phyloP scores from a whole-genome alignment of 2,113 vertebrate genomes.

The Diglossa brunneiventris region DNA sequence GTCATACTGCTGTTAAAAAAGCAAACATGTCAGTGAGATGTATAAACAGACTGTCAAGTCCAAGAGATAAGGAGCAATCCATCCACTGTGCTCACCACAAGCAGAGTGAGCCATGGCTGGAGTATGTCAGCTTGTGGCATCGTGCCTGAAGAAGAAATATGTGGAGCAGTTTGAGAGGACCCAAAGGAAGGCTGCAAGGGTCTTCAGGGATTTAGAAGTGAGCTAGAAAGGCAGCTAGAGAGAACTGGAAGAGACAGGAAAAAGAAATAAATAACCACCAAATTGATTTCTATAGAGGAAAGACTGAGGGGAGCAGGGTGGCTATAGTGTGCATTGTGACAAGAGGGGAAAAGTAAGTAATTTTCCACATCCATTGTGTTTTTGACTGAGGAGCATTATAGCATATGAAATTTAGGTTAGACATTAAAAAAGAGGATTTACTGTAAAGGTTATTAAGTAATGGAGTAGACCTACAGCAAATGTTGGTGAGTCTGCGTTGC shows the following conservation, averaged over 20 bases:
- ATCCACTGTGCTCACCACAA: background rate
- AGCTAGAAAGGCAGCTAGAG: background rate
- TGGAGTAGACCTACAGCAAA: background rate
- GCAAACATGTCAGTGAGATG: background rate
- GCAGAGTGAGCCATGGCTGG: background rate
- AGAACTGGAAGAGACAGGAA: background rate
- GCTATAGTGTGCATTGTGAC: background rate
- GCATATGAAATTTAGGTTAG: background rate
- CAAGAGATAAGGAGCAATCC: background rate
- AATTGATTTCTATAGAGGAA: background rate
- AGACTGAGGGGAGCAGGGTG: background rate
- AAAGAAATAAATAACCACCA: fast-evolving
- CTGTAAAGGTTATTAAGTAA: background rate
- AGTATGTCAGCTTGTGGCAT: background rate
- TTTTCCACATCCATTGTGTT: background rate
- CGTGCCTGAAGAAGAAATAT: background rate
- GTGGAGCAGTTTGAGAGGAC: background rate
- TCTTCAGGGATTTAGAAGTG: background rate
- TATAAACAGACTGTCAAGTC: background rate
- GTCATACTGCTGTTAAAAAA: background rate
- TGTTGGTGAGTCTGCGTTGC: background rate
- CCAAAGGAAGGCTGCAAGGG: background rate
- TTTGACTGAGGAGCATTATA: background rate
- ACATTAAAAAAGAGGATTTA: background rate
- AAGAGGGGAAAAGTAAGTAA: background rate